Evolutionary conservation across 2,888 invertebrate genomes (phyloP).

Genomic region (Drosophila affinis): DNA sequence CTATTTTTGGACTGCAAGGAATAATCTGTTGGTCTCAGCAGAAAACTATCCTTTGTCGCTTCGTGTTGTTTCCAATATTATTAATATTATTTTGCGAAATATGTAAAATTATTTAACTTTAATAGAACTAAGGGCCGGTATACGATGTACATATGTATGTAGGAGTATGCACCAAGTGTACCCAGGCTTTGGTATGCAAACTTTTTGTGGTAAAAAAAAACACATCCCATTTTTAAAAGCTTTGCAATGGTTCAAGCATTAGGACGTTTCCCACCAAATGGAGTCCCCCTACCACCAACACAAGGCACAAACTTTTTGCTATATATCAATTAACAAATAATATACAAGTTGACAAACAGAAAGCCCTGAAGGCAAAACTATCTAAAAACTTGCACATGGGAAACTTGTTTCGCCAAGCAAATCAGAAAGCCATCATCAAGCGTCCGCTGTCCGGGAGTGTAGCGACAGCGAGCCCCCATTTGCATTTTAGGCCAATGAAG

Average conservation of each 20-base stretch:
- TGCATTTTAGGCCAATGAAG: conserved; percentile 61
- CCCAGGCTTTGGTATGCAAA: neutral
- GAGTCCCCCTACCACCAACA: neutral
- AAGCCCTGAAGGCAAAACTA: conserved; percentile 53
- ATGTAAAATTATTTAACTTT: conserved; percentile 25
- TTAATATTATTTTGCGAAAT: conserved; percentile 12
- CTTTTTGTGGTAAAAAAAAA: conserved; percentile 18
- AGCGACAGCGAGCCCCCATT: conserved; percentile 46
- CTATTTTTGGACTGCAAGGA: conserved; percentile 29
- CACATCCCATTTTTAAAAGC: conserved; percentile 44
- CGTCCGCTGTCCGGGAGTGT: conserved; percentile 56
- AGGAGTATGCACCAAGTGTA: neutral
- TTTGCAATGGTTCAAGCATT: conserved; percentile 60
- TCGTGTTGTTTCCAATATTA: conserved; percentile 10
- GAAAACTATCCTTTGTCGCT: conserved; percentile 21
- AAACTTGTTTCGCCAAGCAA: conserved; percentile 70
- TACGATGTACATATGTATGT: too few species aligned
- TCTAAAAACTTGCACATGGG: conserved; percentile 48
- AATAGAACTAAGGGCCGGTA: neutral
- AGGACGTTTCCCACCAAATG: conserved; percentile 44
- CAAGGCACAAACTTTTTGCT: conserved; percentile 58
- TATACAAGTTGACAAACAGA: conserved; percentile 68
- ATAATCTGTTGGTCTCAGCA: conserved; percentile 25
- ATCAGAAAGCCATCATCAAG: conserved; percentile 73
- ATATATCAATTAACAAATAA: conserved; percentile 78